These are phyloP conservation scores for Cryptomyrus ogoouensis DNA, from an alignment of 2,113 vertebrate species.

Conservation along the genomic window DNA sequence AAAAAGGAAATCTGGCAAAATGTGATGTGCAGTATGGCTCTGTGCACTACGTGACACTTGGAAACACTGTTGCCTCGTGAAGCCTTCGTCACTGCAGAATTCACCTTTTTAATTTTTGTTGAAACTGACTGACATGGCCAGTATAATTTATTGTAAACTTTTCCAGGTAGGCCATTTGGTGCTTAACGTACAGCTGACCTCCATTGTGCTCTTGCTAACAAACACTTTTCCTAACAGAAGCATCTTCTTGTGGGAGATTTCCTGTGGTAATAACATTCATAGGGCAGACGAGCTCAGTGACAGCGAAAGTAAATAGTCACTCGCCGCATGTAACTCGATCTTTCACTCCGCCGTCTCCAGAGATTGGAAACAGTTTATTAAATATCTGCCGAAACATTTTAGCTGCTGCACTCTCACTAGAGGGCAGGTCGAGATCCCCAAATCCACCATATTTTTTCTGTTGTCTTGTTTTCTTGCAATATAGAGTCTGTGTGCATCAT, in stretches of 20 bases:
- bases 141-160: background rate
- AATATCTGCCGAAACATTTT: background rate
- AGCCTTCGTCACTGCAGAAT: background rate
- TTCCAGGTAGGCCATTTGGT: background rate
- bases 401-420: background rate
- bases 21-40: background rate
- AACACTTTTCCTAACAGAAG: background rate
- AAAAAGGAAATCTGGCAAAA: background rate
- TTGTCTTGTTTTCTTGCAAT: background rate
- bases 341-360: background rate
- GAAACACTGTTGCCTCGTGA: background rate
- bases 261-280: background rate
- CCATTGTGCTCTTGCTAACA: background rate
- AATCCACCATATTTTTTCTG: background rate
- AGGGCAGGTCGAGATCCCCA: background rate
- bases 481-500: background rate
- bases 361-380: conserved; percentile 9
- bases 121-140: background rate
- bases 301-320: background rate
- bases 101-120: conserved; percentile 3
- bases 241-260: background rate
- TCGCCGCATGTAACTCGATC: background rate
- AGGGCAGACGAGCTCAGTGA: background rate
- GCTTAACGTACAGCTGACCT: background rate
- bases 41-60: background rate